Evolutionary conservation across 1,140 invertebrate species (phyloP).

Genomic region (Cydia splendana): DNA sequence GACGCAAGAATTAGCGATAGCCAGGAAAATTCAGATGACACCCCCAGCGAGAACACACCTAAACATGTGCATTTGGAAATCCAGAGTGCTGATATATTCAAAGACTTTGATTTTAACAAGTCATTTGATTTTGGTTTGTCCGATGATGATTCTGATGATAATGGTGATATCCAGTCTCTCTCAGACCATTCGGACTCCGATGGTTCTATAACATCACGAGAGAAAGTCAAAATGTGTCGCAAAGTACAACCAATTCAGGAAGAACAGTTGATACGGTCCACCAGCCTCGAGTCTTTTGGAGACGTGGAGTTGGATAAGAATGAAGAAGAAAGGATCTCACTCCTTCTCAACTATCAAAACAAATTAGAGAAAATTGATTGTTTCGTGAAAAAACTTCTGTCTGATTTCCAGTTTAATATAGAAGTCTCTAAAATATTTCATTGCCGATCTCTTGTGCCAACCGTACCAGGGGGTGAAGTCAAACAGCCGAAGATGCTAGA

Average conservation of each 20-base stretch:
- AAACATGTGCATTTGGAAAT: slow-evolving; percentile 62
- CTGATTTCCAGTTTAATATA: slow-evolving; percentile 70
- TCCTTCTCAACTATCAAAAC: slow-evolving; percentile 60
- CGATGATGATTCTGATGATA: slow-evolving; percentile 55
- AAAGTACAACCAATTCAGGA: slow-evolving; percentile 52
- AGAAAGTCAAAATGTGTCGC: slow-evolving; percentile 66
- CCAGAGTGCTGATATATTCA: slow-evolving; percentile 62
- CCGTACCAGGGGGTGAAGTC: slow-evolving; percentile 46
- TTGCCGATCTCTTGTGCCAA: slow-evolving; percentile 48
- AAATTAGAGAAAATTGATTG: slow-evolving; percentile 64
- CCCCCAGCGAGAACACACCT: slow-evolving; percentile 61
- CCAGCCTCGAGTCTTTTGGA: slow-evolving; percentile 62
- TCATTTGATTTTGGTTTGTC: slow-evolving; percentile 67
- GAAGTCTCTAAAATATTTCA: slow-evolving; percentile 67
- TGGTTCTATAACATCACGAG: slow-evolving; percentile 44
- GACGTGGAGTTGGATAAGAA: slow-evolving; percentile 65
- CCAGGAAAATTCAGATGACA: slow-evolving; percentile 44
- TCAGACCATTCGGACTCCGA: slow-evolving; percentile 62
- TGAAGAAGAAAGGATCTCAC: slow-evolving; percentile 55
- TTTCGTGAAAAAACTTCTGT: slow-evolving; percentile 58
- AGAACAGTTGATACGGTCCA: slow-evolving; percentile 45
- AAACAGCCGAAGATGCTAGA: slow-evolving; percentile 46
- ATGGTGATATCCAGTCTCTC: slow-evolving; percentile 58
- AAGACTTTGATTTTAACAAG: slow-evolving; percentile 62
- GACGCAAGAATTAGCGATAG: slow-evolving; percentile 54